A percentile compares a stretch with the other conserved stretches of the same genome.
Evolutionary conservation across 2,888 invertebrate genomes (phyloP).

Genomic region (Eristalinus aeneus): DNA sequence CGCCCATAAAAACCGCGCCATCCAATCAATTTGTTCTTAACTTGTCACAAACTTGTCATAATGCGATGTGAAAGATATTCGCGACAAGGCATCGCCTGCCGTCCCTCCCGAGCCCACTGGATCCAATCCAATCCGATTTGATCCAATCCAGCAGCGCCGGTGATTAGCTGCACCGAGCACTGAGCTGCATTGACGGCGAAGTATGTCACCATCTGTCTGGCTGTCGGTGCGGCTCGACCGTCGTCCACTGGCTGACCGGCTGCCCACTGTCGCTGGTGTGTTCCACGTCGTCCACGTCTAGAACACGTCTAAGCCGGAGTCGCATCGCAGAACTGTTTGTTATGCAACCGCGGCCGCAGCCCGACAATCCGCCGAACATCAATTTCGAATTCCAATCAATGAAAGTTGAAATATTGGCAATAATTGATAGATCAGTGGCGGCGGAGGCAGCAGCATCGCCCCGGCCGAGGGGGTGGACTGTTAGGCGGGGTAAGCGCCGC

Average conservation of each 20-base stretch:
- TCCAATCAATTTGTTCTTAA: constrained; percentile 69
- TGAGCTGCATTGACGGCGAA: constrained; percentile 3
- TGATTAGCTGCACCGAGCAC: constrained; percentile 44
- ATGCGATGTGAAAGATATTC: constrained; percentile 62
- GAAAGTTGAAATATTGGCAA: constrained; percentile 54
- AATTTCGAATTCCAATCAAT: constrained; percentile 61
- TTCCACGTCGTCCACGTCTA: constrained; percentile 28
- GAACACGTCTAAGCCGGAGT: constrained; percentile 51
- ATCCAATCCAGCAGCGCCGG: background rate
- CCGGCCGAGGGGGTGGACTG: background rate
- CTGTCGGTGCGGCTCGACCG: background rate
- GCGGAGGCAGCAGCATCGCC: background rate
- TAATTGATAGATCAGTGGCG: constrained; percentile 49
- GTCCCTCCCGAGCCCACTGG: background rate
- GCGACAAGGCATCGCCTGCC: constrained; percentile 39
- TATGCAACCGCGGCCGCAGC: constrained; percentile 49
- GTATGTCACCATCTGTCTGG: constrained; percentile 58
- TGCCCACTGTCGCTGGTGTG: constrained; percentile 18
- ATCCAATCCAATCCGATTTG: constrained; percentile 37
- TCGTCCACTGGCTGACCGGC: constrained; percentile 18
- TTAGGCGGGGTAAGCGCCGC: background rate
- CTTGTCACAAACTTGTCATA: constrained; percentile 70
- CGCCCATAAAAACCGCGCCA: constrained; percentile 34
- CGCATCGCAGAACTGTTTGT: constrained; percentile 47
- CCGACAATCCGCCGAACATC: constrained; percentile 56